Base-by-base conservation (phyloP, 2,797 vertebrate genomes). In the Myotis daubentonii region DNA sequence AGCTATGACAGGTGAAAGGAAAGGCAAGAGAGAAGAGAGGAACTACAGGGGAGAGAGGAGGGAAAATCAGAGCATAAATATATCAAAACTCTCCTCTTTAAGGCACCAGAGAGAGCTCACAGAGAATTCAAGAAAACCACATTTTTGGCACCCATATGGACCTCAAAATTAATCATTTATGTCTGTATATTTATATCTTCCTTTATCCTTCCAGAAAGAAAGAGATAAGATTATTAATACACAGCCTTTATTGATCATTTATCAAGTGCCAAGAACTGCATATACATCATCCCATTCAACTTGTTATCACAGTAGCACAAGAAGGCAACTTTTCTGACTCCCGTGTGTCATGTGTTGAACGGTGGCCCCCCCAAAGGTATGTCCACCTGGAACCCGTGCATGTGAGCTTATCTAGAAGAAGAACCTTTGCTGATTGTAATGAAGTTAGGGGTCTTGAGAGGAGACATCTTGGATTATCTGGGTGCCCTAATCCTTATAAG, bases 131-230 rank as follows among this genome's bases (percentile, higher is more conserved):
- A 41, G 66, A 71, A 88, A 95, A 91, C 65, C 71, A 80, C 49
- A 36, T 51, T 95, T 95, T 94, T 71, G 95, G 57, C 74, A 60
- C 20, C 74, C n/a, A 30, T 65, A 5, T 70, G 80, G 57, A 90
- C 44, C 75, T 92, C 82, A 88, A 13, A 85, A 75, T 87, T 92
- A 82, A 66, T 88, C 79, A 66, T 71, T 78, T 83, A 66, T 49
- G 10, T 53, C 62, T 49, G 25, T 65, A 92, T 91, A 41, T 92
- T 87, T 95, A 68, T 33, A 22, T 82, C 41, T 92, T 44, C 20
- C 25, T 81, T 78, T 75, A 60, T 82, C 84, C 44, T 44, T 71
- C 47, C 30, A 89, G 84, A 93, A 87, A 81, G 53, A 78, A 78
- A 41, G 33, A 30, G 72, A 65, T 74, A 57, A 78, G 65, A 87